These are phyloP conservation scores for Rutpela maculata DNA, from an alignment of 2,888 invertebrate genomes.

Conservation along the genomic window DNA sequence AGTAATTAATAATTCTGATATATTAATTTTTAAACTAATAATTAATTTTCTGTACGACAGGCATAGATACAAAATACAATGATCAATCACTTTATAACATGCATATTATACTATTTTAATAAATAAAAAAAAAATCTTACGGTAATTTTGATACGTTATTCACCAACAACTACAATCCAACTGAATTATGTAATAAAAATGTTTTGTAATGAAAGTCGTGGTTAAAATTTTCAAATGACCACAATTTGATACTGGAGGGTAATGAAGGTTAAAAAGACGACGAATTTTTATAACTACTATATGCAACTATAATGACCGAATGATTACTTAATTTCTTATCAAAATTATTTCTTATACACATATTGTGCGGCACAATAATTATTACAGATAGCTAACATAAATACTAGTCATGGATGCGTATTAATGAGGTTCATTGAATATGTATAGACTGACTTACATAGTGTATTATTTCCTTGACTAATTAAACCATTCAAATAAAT, in stretches of 20 bases:
- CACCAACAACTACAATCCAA: neutral
- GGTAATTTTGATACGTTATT: neutral
- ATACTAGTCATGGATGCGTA: constrained; percentile 14
- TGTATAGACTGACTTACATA: neutral
- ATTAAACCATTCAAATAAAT: too few relatives aligned
- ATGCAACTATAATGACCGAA: constrained; percentile 6
- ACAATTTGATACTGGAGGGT: constrained; percentile 15
- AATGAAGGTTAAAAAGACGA: constrained; percentile 22
- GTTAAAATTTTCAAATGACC: constrained; percentile 16
- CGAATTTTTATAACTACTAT: neutral
- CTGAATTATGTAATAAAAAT: neutral
- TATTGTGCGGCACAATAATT: neutral
- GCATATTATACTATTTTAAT: neutral
- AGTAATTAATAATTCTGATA: too few relatives aligned
- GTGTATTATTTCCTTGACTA: too few relatives aligned
- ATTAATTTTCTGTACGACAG: neutral
- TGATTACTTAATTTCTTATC: constrained; percentile 13
- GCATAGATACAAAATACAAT: neutral
- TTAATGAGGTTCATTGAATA: neutral
- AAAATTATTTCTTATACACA: neutral
- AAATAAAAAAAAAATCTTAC: neutral
- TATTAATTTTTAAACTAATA: neutral
- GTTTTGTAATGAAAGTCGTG: constrained; percentile 12
- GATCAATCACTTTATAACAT: neutral
- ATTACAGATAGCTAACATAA: constrained; percentile 3